Base-by-base conservation (phyloP, 1,140 invertebrate genomes). In the Drosophila fuyamai region DNA sequence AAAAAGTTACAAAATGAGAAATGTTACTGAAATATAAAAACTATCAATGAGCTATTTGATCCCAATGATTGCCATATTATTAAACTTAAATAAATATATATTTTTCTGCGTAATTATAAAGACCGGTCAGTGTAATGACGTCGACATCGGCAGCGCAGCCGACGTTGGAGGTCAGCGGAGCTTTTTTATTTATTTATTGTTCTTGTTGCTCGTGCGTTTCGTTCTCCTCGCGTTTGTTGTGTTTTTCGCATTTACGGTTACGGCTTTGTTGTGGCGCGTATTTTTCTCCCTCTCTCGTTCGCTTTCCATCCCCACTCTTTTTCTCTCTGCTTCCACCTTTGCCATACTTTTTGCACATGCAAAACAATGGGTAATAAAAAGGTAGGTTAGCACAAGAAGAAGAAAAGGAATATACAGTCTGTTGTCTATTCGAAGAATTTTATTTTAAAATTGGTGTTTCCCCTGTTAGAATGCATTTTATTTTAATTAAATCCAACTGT, bases 191-290 rank as follows among this genome's bases (percentile, higher is more conserved):
- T 54, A 65, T 38, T 53, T 79, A n/a, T 54, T 62, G 70, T 44
- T 66, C 35, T 70, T 77, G 54, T 65, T 60, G 58, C 23, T 56
- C 43, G 36, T 62, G 38, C 73, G 46, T 61, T 60, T 70, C 32
- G 53, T 75, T 57, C 36, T 74, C 43, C 16, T 55, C 23, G 59
- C 62, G 62, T 77, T 71, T 81, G 75, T 81, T 74, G 60, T 83
- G 68, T 76, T 66, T 78, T 75, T 59, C 27, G 50, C 29, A 43
- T 63, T 63, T 63, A 32, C 66, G 67, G 67, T 68, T 65, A 66
- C 65, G 60, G 38, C 36, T 58, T 67, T 74, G 63, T 68, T 81
- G 50, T 80, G 71, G 58, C 57, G 56, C 53, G 73, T 16, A 36
- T 27, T 59, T 54, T 53, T 50, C 32, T 23, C 8, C 23, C n/a